Base-by-base conservation (phyloP, 2,113 vertebrate genomes). In the Cepphus grylle region DNA sequence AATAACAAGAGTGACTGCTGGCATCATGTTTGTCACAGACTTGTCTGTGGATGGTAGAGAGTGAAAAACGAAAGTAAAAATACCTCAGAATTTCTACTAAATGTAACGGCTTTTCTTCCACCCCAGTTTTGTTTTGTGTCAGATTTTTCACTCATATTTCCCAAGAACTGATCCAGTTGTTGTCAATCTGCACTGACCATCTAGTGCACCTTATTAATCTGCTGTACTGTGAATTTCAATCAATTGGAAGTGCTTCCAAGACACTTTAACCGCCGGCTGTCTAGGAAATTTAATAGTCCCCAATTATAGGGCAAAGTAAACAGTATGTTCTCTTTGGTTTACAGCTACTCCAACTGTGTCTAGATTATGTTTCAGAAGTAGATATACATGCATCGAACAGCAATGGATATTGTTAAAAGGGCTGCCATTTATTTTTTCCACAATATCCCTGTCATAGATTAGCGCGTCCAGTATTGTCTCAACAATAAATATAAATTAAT, bases 301-400 rank as follows among this genome's bases (percentile, higher is more conserved):
- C 96, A 96, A 91, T 97, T 97, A 95, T 77, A 97, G 89, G 85
- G 97, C 98, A 98, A 97, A 98, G 97, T 97, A 97, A 98, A 97
- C 96, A 98, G 93, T 95, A 94, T 92, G 94, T 97, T 98, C 92
- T 94, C 97, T 94, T 97, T 98, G 97, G 97, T 97, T 90, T 88
- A 53, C 50, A 88, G 90, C 97, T 86, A 84, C 78, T 93, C 56
- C 72, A 70, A 97, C 93, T 58, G 52, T 81, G 93, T 80, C 93
- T 94, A 93, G 96, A 93, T 97, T 95, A 86, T 74, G 73, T 97
- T 98, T 96, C 97, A 93, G 81, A 88, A 86, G 92, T 23, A 88
- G 56, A 81, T 80, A 55, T 14, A 45, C 34, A 55, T 52, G 40
- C 25, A 88, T 73, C 63, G 88, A 72, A 92, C 58, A 94, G 70